These are phyloP conservation scores for Oreochromis grahami DNA, from an alignment of 2,797 vertebrate genomes.

Conservation along the genomic window DNA sequence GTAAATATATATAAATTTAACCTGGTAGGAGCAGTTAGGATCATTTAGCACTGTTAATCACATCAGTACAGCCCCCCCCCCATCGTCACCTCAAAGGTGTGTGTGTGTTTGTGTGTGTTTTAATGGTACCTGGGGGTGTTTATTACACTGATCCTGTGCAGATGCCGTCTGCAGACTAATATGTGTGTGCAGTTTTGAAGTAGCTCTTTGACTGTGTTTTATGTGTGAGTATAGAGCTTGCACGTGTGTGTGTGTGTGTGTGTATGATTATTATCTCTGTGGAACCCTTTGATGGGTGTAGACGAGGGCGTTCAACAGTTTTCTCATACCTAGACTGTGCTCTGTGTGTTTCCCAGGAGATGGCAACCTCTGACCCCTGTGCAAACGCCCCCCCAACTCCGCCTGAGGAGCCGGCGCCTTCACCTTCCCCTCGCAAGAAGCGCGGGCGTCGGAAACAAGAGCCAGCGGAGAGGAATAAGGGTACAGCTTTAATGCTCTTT, in stretches of 20 bases:
- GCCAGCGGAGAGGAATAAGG: slow-evolving; percentile 68
- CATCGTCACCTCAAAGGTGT: background rate
- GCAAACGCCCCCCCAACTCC: slow-evolving; percentile 71
- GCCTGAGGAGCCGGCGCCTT: slow-evolving; percentile 70
- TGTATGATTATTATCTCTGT: slow-evolving; percentile 22
- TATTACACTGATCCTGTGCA: slow-evolving; percentile 44
- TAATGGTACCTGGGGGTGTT: slow-evolving; percentile 24
- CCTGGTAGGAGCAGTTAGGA: background rate
- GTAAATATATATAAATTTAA: background rate
- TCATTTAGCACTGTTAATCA: slow-evolving; percentile 3
- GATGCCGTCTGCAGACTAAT: slow-evolving; percentile 45
- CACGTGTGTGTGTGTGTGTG: slow-evolving; percentile 4
- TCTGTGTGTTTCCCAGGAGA: slow-evolving; percentile 69
- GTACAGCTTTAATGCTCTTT: slow-evolving; percentile 29
- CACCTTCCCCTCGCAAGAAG: slow-evolving; percentile 73
- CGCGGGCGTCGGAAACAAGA: slow-evolving; percentile 72
- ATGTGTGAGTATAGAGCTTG: slow-evolving; percentile 1
- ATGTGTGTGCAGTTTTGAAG: slow-evolving; percentile 21
- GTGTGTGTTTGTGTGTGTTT: slow-evolving; percentile 28
- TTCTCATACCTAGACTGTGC: slow-evolving; percentile 56
- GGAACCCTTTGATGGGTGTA: slow-evolving; percentile 43
- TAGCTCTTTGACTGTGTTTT: slow-evolving; percentile 31
- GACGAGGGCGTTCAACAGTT: slow-evolving; percentile 20
- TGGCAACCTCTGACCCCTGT: slow-evolving; percentile 70
- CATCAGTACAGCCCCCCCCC: background rate